Base-by-base conservation (phyloP, 2,888 invertebrate genomes). In the Drosophila austrosaltans region DNA sequence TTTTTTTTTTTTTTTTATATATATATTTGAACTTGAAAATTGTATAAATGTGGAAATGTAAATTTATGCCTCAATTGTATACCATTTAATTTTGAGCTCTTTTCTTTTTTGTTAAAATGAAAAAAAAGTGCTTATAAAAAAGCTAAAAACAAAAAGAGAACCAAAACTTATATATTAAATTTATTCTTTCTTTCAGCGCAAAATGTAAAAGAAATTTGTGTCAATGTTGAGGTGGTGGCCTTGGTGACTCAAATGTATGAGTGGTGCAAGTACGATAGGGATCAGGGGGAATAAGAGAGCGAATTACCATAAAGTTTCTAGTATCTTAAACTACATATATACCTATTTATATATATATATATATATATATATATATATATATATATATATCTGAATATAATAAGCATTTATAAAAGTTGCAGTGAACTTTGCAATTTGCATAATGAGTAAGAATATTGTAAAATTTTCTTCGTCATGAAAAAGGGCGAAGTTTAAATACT, bases 281-380 rank as follows among this genome's bases (percentile, higher is more conserved):
- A 48, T 10, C 10, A 4, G 12, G 44, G 32, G 32, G 8, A 22
- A 53, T 53, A 10, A 30, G 59, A 40, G 62, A 53, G 56, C 39
- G 53, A 77, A 76, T 64, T 86, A 79, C 54, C 66, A 80, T 66
- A 72, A 66, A 58, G 42, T 71, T 77, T 69, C 53, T 68, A 63
- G 66, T 79, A 80, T 68, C 83, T 83, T 81, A 82, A 69, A 72
- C 84, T 86, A 86, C 68, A 65, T 78, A 76, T 79, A 48, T 22
- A 4, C 79, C 76, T 76, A 75, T 72, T 68, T 79, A 64, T 76
- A 63, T 81, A 76, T 85, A 72, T 78, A 63, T 82, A 76, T n/a
- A n/a, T n/a, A n/a, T n/a, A n/a, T n/a, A n/a, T n/a, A n/a, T n/a
- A n/a, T 76, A 72, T 72, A 69, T 72, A 61, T 40, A 61, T 74